These are phyloP conservation scores for Genyomyrus donnyi DNA, from an alignment of 2,113 vertebrate genomes.

Conservation along the genomic window DNA sequence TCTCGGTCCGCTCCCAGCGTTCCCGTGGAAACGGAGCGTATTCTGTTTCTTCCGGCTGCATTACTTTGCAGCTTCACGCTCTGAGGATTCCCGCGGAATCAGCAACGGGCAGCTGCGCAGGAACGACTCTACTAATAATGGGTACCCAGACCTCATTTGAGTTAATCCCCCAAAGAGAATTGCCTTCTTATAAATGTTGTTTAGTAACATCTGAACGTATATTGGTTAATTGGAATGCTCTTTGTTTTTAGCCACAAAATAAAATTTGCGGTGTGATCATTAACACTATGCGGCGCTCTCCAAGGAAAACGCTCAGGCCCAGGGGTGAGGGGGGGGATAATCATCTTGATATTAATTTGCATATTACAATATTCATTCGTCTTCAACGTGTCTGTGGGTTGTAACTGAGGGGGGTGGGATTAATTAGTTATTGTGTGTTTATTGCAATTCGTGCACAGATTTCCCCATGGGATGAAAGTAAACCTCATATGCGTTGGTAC, in stretches of 20 bases:
- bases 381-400: not conserved
- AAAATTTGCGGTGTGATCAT: constrained; percentile 10
- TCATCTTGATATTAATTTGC: constrained; percentile 8
- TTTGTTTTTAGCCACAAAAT: not conserved
- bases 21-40: not conserved
- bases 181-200: constrained; percentile 36
- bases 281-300: constrained; percentile 15
- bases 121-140: constrained; percentile 31
- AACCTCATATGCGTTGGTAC: not conserved
- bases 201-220: constrained; percentile 39
- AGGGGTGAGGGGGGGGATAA: not conserved
- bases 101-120: constrained; percentile 27
- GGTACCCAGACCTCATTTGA: constrained; percentile 37
- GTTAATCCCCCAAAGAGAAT: constrained; percentile 31
- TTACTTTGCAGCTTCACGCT: constrained; percentile 23
- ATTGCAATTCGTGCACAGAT: not conserved
- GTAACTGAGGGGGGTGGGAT: not conserved
- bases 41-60: not conserved
- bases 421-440: not conserved
- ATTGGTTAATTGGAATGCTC: not conserved
- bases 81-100: constrained; percentile 26
- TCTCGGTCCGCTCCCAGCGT: not conserved
- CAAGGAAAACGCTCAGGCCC: not conserved
- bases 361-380: constrained; percentile 4
- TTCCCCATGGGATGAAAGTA: not conserved